Base-by-base conservation (phyloP, 2,888 invertebrate species). In the Lamellibrachia columna region DNA sequence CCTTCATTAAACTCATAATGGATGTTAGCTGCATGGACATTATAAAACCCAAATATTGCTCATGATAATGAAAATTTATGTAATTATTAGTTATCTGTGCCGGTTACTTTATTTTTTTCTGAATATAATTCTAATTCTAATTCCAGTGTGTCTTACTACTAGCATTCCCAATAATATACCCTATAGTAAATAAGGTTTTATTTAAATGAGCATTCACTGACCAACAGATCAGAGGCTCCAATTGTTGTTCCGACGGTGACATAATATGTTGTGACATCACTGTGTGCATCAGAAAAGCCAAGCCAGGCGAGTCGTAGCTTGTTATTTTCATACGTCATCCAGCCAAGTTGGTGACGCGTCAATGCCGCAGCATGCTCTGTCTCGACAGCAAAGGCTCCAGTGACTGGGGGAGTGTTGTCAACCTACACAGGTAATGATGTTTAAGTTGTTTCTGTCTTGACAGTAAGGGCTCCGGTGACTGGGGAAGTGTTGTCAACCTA, bases 261-360 rank as follows among this genome's bases (percentile, higher is more conserved):
- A 22, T 55, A 55, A 28, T 91, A 91, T 15, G 91, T 53, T 53
- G 91, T 53, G 91, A 91, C 28, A 55, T 92, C 93, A 53, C 90
- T 90, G 53, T 93, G 92, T n/a, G 93, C 90, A 9, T 93, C 93
- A 52, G 92, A 53, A 22, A 93, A 93, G 92, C 93, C 93, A 2
- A 93, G 92, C 92, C 92, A 93, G 11, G 93, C 92, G 1, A 93
- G 90, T 7, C 92, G 92, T n/a, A 93, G 52, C n/a, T 52, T 93
- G 3, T 75, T 75, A 2, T 90, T 15, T 28, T 52, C n/a, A 52
- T 92, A 93, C 11, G 52, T 60, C 90, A 92, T 93, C 92, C 92
- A 92, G n/a, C 53, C 90, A 11, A 22, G 3, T 9, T 52, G 93
- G 52, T 93, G 92, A 9, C 93, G 92, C 53, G 22, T 52, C 40